Evolutionary conservation across 2,113 vertebrate species (phyloP).

Genomic region (Macrotis lagotis): DNA sequence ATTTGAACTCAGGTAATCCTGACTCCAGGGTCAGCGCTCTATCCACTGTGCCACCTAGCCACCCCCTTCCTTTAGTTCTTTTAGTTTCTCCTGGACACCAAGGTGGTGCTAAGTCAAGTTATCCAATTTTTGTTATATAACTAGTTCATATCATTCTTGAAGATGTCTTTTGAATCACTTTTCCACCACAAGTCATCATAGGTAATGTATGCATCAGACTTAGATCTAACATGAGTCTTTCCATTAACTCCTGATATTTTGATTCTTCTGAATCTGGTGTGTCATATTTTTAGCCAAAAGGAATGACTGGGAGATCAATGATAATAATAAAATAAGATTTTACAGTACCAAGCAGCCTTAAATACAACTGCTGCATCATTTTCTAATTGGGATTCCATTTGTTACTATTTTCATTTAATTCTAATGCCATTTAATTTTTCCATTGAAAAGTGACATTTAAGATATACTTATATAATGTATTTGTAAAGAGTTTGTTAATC

Average conservation of each 20-base stretch:
- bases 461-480: background rate
- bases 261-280: background rate
- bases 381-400: background rate
- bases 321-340: background rate
- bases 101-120: no score
- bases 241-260: background rate
- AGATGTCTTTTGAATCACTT: background rate
- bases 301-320: background rate
- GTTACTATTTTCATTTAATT: background rate
- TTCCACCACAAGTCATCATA: background rate
- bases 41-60: no score
- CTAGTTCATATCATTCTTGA: background rate
- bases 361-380: background rate
- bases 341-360: background rate
- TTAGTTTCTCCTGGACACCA: no score
- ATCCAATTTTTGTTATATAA: no score
- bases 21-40: no score
- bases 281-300: background rate
- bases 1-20: no score
- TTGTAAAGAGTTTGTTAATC: background rate
- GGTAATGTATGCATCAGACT: background rate
- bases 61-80: no score
- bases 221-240: background rate
- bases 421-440: background rate
- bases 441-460: background rate